phyloP scores from a whole-genome alignment of 2,888 invertebrate genomes.

The Eumerus sabulonum region DNA sequence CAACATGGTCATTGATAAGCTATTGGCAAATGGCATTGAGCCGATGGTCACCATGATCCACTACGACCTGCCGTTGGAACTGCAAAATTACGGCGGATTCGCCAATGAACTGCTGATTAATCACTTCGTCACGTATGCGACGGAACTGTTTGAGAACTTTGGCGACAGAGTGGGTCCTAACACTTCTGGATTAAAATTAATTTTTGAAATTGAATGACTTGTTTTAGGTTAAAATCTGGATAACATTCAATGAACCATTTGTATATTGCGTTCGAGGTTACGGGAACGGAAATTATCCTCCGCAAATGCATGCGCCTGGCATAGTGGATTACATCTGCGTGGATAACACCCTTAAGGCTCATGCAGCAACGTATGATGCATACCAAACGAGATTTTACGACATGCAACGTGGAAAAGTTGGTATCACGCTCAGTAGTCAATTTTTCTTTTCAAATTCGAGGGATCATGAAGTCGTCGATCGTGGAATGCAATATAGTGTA shows the following conservation, averaged over 20 bases:
- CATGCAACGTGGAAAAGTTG: slow-evolving; percentile 77
- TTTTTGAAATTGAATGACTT: no score
- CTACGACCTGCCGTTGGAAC: slow-evolving; percentile 80
- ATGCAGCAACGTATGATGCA: slow-evolving; percentile 79
- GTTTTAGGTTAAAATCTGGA: slow-evolving; percentile 56
- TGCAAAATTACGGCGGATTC: slow-evolving; percentile 81
- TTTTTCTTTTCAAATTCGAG: slow-evolving; percentile 71
- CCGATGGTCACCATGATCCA: slow-evolving; percentile 82
- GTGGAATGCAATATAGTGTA: slow-evolving; percentile 73
- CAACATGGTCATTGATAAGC: slow-evolving; percentile 82
- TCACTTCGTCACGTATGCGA: slow-evolving; percentile 80
- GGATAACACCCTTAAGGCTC: slow-evolving; percentile 80
- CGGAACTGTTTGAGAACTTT: slow-evolving; percentile 78
- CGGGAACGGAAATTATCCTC: slow-evolving; percentile 75
- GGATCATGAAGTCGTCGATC: slow-evolving; percentile 68
- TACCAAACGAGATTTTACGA: slow-evolving; percentile 78
- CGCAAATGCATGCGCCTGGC: slow-evolving; percentile 78
- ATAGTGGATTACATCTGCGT: slow-evolving; percentile 80
- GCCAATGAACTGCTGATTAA: slow-evolving; percentile 78
- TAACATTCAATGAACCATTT: slow-evolving; percentile 79
- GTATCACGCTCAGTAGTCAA: slow-evolving; percentile 72
- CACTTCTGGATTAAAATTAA: no score
- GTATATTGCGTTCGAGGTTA: slow-evolving; percentile 77
- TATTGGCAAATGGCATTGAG: slow-evolving; percentile 81
- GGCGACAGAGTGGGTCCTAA: slow-evolving; percentile 78